Conservation (phyloP, 2,888 invertebrate genomes). For the Elmis aenea region DNA sequence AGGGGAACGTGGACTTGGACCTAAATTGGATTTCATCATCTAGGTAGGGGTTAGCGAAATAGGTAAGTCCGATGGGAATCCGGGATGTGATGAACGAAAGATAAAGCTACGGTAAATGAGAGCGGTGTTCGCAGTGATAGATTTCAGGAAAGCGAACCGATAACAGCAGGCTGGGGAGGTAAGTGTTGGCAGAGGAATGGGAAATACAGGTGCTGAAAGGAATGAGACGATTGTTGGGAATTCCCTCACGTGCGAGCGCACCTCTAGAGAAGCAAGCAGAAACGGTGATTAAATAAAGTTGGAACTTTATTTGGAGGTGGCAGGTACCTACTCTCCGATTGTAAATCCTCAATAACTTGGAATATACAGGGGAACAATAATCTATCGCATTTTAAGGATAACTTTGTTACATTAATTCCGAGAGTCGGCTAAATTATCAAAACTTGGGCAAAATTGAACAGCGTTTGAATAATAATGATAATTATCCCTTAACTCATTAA, state of each 20-base stretch:
- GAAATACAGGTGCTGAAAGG: conserved; percentile 34
- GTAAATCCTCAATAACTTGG: too few species aligned
- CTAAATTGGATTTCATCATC: conserved; percentile 45
- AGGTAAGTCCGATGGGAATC: conserved; percentile 36
- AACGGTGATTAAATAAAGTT: conserved; percentile 28
- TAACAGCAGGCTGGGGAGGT: conserved; percentile 25
- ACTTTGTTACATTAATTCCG: too few species aligned
- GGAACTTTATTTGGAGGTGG: conserved; percentile 24
- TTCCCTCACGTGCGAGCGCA: conserved; percentile 37
- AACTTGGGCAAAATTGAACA: too few species aligned
- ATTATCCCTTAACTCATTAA: too few species aligned
- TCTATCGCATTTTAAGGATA: too few species aligned
- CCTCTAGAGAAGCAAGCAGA: conserved; percentile 31
- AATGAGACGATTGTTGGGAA: conserved; percentile 36
- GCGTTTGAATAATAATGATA: too few species aligned
- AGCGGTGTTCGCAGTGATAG: conserved; percentile 38
- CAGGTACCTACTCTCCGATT: too few species aligned
- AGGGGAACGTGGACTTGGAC: conserved; percentile 32
- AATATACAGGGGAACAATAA: too few species aligned
- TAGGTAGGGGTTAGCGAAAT: conserved; percentile 25
- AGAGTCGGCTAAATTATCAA: too few species aligned
- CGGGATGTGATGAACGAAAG: conserved; percentile 35
- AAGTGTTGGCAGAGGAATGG: conserved; percentile 28
- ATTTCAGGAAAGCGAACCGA: conserved; percentile 29
- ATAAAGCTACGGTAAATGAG: conserved; percentile 40